A percentile compares a stretch with the other conserved stretches of the same genome.
Evolutionary conservation across 2,113 vertebrate genomes (phyloP).

Genomic region (Chunga burmeisteri): DNA sequence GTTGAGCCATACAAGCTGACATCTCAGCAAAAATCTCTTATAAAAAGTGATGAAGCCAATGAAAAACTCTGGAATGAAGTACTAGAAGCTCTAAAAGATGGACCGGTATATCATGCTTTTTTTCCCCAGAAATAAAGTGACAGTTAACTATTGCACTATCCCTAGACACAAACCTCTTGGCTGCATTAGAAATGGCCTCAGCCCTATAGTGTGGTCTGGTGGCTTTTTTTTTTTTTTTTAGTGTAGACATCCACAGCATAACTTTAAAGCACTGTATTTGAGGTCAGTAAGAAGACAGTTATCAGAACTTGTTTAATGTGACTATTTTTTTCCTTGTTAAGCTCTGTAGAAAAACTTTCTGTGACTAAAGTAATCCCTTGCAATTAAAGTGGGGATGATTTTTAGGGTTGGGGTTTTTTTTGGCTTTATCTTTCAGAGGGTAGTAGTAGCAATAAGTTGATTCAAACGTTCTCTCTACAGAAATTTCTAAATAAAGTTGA

Average conservation of each 20-base stretch:
- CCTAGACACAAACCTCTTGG: background rate
- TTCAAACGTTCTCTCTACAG: constrained; percentile 61
- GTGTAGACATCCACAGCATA: background rate
- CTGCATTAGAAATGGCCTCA: background rate
- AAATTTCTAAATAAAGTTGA: constrained; percentile 92
- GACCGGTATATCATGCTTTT: constrained; percentile 75
- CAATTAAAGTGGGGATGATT: background rate
- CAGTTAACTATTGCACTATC: background rate
- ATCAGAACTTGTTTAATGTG: background rate
- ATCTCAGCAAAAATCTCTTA: constrained; percentile 83
- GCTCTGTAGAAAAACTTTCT: too few relatives aligned
- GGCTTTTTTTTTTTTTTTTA: background rate
- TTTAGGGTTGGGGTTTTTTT: background rate
- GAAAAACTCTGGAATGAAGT: constrained; percentile 93
- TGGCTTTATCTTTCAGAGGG: background rate
- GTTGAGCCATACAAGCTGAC: constrained; percentile 89
- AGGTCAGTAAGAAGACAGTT: background rate
- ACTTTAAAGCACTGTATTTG: background rate
- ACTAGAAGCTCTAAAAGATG: constrained; percentile 84
- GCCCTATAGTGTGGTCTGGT: background rate
- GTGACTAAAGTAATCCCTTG: background rate
- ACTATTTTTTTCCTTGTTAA: background rate
- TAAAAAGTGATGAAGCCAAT: constrained; percentile 87
- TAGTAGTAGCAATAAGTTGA: accelerated
- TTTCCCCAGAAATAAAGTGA: background rate